Evolutionary conservation across 2,113 vertebrate species (phyloP).

Genomic region (Ciconia boyciana): DNA sequence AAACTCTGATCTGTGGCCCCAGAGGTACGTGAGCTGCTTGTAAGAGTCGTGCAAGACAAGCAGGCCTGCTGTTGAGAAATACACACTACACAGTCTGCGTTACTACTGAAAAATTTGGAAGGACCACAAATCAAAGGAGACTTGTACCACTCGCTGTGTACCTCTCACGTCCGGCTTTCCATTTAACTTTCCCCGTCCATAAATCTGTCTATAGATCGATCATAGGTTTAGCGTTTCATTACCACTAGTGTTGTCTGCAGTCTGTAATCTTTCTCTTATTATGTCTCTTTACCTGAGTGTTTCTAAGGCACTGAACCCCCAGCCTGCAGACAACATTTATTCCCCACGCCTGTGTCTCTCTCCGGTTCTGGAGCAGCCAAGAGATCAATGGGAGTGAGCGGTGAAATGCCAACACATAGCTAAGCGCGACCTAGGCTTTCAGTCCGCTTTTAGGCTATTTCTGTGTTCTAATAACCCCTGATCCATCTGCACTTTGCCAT

Average conservation of each 20-base stretch:
- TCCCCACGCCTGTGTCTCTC: too few species aligned
- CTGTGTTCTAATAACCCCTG: background rate
- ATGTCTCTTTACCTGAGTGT: background rate
- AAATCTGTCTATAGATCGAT: background rate
- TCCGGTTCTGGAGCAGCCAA: background rate
- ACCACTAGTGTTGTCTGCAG: background rate
- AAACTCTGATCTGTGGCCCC: background rate
- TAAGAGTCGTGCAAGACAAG: background rate
- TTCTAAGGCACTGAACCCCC: background rate
- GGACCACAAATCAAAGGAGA: too few species aligned
- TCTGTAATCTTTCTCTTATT: background rate
- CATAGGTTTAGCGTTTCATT: rapidly evolving
- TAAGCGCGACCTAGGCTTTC: rapidly evolving
- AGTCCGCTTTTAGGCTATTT: background rate
- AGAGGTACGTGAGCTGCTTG: background rate
- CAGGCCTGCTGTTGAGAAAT: background rate
- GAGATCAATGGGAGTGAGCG: background rate
- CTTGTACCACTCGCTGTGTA: rapidly evolving
- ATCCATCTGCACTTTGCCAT: background rate
- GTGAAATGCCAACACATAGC: background rate
- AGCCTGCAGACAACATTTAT: background rate
- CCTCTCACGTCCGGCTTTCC: background rate
- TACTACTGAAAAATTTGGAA: background rate
- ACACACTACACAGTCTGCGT: rapidly evolving
- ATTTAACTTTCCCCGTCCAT: background rate